A percentile compares a stretch with the other conserved stretches of the same genome.
These are phyloP conservation scores for Scaptomyza montana DNA, from an alignment of 1,140 invertebrate species.

Conservation along the genomic window DNA sequence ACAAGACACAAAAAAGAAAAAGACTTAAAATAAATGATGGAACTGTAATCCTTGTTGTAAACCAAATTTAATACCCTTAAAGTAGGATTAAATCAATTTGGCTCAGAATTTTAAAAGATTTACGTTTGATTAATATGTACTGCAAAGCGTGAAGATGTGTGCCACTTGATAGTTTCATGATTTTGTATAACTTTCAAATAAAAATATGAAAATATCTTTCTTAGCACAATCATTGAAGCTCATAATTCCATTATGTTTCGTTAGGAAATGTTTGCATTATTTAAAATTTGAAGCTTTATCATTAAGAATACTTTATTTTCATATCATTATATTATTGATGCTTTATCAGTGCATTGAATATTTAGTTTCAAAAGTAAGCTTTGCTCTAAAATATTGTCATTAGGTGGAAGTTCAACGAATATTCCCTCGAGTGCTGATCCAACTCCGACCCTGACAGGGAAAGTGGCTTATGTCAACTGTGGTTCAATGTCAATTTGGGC, in stretches of 20 bases:
- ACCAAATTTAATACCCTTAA: not conserved
- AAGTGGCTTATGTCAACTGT: conserved; percentile 35
- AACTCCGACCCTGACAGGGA: conserved; percentile 11
- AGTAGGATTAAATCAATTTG: not conserved
- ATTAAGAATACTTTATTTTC: no score
- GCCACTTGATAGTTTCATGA: no score
- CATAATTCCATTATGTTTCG: no score
- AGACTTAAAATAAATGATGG: no score
- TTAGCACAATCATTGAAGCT: no score
- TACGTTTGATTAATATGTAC: no score
- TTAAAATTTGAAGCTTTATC: no score
- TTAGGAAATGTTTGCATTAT: no score
- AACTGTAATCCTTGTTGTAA: not conserved
- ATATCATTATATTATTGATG: not conserved
- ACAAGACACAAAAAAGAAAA: conserved; percentile 7
- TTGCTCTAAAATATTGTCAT: conserved; percentile 11
- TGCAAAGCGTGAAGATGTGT: no score
- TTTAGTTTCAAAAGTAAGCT: not conserved
- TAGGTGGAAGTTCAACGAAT: conserved; percentile 7
- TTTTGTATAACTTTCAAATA: no score
- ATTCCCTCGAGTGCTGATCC: conserved; percentile 29
- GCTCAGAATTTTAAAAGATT: no score
- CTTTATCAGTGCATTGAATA: not conserved
- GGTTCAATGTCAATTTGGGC: conserved; percentile 42
- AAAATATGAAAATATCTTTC: no score